Conservation (phyloP, 2,888 invertebrate species). For the Cenopis cana region DNA sequence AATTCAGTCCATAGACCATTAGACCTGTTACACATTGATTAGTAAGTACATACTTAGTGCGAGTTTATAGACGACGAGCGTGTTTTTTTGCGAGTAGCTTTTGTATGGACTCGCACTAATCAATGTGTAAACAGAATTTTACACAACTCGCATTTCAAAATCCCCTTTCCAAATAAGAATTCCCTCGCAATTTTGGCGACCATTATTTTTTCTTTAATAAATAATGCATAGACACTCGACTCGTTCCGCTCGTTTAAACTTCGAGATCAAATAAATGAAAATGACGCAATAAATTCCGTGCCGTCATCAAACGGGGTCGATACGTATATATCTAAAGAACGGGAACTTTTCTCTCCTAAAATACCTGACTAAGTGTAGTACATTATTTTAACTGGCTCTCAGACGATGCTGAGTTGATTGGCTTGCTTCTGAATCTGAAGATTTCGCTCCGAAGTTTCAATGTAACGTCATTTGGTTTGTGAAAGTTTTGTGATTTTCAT, state of each 20-base stretch:
- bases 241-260: conserved; percentile 25
- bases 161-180: conserved; percentile 1
- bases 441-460: conserved; percentile 20
- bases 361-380: conserved; percentile 37
- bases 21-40: no score
- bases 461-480: conserved; percentile 7
- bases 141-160: conserved; percentile 22
- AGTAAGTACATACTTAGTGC: no score
- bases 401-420: conserved; percentile 28
- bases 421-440: conserved; percentile 16
- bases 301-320: conserved; percentile 37
- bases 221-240: conserved; percentile 25
- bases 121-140: no score
- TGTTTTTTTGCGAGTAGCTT: no score
- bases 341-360: conserved; percentile 24
- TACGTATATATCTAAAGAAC: no score
- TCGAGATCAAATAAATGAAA: conserved; percentile 30
- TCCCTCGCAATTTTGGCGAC: neutral
- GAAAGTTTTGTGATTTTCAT: neutral
- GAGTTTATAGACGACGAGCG: no score
- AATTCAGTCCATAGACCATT: no score
- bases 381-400: conserved; percentile 38
- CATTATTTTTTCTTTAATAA: conserved; percentile 15
- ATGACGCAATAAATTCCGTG: conserved; percentile 30
- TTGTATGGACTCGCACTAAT: no score